Percentiles rank a stretch among this genome's conserved stretches.
Conservation (phyloP, 2,888 invertebrate genomes). For the Congeria kusceri region DNA sequence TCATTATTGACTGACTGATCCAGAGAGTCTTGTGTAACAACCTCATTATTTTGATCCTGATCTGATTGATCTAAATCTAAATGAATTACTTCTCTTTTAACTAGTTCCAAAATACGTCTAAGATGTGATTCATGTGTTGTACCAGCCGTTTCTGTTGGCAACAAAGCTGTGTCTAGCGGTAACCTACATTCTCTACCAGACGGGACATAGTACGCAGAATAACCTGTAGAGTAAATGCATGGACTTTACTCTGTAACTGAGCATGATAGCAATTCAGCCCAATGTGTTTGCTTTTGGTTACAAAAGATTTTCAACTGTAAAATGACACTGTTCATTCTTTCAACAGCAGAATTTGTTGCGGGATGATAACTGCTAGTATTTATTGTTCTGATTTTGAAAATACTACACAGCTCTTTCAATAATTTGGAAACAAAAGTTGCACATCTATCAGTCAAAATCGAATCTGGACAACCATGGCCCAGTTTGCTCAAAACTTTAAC, state of each 20-base stretch:
- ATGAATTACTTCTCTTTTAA: not conserved
- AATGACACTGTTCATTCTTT: too few species aligned
- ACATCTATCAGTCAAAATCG: too few species aligned
- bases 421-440: too few species aligned
- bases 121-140: conserved; percentile 38
- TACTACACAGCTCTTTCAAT: too few species aligned
- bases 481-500: too few species aligned
- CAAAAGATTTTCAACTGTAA: conserved; percentile 24
- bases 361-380: conserved; percentile 33
- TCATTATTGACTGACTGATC: too few species aligned
- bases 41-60: not conserved
- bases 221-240: conserved; percentile 28
- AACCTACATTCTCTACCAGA: conserved; percentile 52
- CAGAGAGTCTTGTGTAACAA: not conserved
- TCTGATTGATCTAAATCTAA: conserved; percentile 22
- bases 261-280: conserved; percentile 32
- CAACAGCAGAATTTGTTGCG: too few species aligned
- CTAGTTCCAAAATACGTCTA: conserved; percentile 14
- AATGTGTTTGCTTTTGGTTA: conserved; percentile 31
- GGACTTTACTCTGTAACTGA: conserved; percentile 38
- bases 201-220: conserved; percentile 49
- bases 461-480: too few species aligned
- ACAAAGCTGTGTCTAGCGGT: conserved; percentile 50
- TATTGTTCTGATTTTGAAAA: too few species aligned
- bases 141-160: conserved; percentile 31